A percentile compares a stretch with the other conserved stretches of the same genome.
Conservation (phyloP, 2,113 vertebrate genomes). For the Protomyctophum bolini region DNA sequence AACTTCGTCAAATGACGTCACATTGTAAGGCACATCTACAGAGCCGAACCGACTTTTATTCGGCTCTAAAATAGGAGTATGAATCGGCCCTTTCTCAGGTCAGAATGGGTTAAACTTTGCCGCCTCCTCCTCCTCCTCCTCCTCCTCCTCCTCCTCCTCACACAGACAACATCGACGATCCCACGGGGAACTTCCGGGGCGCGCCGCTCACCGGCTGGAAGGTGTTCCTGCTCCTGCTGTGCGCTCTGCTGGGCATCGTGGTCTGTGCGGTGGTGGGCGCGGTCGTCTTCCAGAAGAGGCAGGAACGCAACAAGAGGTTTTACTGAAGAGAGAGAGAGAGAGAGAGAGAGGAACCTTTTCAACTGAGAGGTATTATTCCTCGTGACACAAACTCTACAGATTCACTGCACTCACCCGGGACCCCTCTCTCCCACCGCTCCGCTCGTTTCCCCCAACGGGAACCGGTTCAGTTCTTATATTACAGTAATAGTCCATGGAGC, state of each 20-base stretch:
- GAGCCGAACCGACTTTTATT: no score
- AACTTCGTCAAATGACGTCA: no score
- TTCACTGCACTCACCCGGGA: slow-evolving; percentile 38
- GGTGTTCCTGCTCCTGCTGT: slow-evolving; percentile 94
- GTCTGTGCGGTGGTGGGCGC: slow-evolving; percentile 95
- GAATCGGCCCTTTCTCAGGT: no score
- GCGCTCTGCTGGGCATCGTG: slow-evolving; percentile 93
- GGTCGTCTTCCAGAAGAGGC: slow-evolving; percentile 97
- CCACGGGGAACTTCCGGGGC: slow-evolving; percentile 93
- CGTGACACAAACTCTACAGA: slow-evolving; percentile 45
- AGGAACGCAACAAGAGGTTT: slow-evolving; percentile 97
- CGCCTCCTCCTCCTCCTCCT: neutral
- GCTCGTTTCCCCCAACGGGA: no score
- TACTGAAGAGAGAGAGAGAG: slow-evolving; percentile 76
- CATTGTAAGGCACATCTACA: no score
- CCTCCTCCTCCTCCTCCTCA: neutral
- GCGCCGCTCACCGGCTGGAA: slow-evolving; percentile 96
- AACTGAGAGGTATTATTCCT: slow-evolving; percentile 5
- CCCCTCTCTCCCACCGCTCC: no score
- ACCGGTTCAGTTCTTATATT: no score
- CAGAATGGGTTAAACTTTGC: neutral
- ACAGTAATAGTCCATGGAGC: no score
- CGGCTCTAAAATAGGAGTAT: no score
- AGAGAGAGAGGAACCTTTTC: neutral
- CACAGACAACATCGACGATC: slow-evolving; percentile 95